These are phyloP conservation scores for Micronycteris hirsuta DNA, from an alignment of 2,113 vertebrate species.

Conservation along the genomic window DNA sequence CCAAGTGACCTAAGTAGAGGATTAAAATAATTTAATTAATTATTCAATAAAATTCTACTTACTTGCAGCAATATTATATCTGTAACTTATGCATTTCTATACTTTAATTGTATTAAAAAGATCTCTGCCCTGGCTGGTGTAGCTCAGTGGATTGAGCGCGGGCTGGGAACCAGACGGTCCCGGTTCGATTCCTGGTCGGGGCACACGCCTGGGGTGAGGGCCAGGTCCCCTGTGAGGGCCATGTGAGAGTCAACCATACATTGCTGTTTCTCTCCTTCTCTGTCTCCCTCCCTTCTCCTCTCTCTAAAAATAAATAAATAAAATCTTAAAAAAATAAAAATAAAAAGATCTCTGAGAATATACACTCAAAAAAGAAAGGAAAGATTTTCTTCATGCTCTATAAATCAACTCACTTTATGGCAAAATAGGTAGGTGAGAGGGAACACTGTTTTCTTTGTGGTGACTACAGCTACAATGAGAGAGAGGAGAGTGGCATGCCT, in stretches of 20 bases:
- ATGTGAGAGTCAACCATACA: too few relatives aligned
- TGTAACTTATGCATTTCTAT: neutral
- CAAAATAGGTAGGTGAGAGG: neutral
- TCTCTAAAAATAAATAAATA: too few relatives aligned
- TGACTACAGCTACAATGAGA: neutral
- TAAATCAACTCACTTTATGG: constrained; percentile 19
- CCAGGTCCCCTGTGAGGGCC: too few relatives aligned
- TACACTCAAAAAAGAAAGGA: neutral
- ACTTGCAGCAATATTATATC: neutral
- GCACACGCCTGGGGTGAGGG: too few relatives aligned
- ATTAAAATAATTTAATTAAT: constrained; percentile 6
- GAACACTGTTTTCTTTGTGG: neutral
- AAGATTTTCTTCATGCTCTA: neutral
- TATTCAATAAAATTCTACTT: neutral
- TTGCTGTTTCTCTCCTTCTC: too few relatives aligned
- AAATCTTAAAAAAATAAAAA: too few relatives aligned
- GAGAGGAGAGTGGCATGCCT: neutral
- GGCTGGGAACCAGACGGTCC: too few relatives aligned
- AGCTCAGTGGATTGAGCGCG: too few relatives aligned
- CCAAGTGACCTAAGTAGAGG: neutral
- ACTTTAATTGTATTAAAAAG: neutral
- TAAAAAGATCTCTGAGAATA: neutral
- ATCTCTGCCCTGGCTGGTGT: too few relatives aligned
- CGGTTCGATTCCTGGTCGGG: too few relatives aligned
- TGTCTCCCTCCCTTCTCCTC: too few relatives aligned